Evolutionary conservation across 2,797 vertebrate species (phyloP).

Genomic region (Gorsachius magnificus): DNA sequence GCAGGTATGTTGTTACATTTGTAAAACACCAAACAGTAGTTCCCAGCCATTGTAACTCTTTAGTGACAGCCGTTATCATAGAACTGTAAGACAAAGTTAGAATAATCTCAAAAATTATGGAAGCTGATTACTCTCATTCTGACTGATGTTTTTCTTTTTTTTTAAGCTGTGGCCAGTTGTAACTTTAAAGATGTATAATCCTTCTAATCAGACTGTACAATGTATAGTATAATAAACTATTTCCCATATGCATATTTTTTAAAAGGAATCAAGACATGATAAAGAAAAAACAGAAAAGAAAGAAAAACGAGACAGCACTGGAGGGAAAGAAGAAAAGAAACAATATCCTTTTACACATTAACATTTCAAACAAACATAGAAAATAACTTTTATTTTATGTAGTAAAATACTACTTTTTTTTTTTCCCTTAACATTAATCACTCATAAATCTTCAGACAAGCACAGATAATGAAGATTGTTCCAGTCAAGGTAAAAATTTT

Average conservation of each 20-base stretch:
- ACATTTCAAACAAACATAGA: not conserved
- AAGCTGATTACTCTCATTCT: not conserved
- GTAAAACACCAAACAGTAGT: not conserved
- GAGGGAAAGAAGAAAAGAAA: conserved; percentile 93
- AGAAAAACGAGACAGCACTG: conserved; percentile 89
- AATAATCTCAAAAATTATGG: not conserved
- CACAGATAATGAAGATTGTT: conserved; percentile 92
- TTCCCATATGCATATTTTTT: not conserved
- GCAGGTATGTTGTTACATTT: not conserved
- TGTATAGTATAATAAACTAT: not conserved
- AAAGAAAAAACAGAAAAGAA: conserved; percentile 93
- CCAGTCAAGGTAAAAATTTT: conserved; percentile 77
- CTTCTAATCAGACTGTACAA: not conserved
- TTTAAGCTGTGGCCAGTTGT: not conserved
- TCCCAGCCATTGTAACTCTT: not conserved
- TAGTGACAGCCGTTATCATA: not conserved
- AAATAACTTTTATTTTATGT: conserved; percentile 15
- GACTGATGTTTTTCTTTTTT: not conserved
- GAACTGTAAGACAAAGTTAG: not conserved
- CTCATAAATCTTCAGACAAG: conserved; percentile 98
- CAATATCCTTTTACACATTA: conserved; percentile 87
- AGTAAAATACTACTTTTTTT: not conserved
- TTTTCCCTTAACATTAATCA: conserved; percentile 85
- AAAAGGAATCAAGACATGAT: conserved; percentile 89
- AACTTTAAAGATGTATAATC: not conserved